Conservation (phyloP, 2,797 vertebrate genomes). For the Coregonus suidteri region DNA sequence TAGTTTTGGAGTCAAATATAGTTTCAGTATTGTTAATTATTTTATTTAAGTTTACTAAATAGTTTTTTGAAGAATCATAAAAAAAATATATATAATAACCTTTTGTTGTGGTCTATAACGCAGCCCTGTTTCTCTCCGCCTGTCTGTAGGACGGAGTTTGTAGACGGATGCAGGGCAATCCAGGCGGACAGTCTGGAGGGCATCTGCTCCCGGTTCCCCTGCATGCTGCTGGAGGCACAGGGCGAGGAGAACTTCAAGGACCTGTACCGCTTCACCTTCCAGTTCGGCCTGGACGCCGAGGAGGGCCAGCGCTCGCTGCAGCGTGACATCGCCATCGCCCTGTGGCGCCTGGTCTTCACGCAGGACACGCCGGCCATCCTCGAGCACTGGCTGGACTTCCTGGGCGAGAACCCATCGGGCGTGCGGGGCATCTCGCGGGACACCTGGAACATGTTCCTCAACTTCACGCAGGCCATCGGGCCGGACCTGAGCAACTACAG, state of each 20-base stretch:
- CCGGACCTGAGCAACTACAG: constrained; percentile 99
- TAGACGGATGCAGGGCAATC: constrained; percentile 96
- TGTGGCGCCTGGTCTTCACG: constrained; percentile 98
- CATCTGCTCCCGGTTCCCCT: constrained; percentile 90
- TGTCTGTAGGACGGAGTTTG: constrained; percentile 90
- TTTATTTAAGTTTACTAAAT: too few relatives aligned
- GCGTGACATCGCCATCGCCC: constrained; percentile 96
- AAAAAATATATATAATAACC: too few relatives aligned
- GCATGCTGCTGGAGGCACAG: constrained; percentile 88
- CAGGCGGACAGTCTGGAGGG: constrained; percentile 93
- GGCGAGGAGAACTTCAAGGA: constrained; percentile 98
- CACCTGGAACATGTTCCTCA: constrained; percentile 99
- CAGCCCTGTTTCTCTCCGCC: background rate
- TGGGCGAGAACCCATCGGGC: constrained; percentile 93
- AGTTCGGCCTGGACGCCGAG: constrained; percentile 97
- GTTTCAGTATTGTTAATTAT: too few relatives aligned
- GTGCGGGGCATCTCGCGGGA: constrained; percentile 98
- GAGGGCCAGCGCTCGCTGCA: constrained; percentile 97
- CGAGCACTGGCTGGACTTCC: constrained; percentile 96
- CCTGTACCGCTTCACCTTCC: constrained; percentile 99
- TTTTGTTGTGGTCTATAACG: background rate
- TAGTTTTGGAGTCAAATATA: too few relatives aligned
- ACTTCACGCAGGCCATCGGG: constrained; percentile 99
- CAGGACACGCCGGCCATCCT: constrained; percentile 91
- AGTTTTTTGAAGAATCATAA: too few relatives aligned